These are phyloP conservation scores for Pararge aegeria DNA, from an alignment of 1,140 invertebrate species.

Conservation along the genomic window DNA sequence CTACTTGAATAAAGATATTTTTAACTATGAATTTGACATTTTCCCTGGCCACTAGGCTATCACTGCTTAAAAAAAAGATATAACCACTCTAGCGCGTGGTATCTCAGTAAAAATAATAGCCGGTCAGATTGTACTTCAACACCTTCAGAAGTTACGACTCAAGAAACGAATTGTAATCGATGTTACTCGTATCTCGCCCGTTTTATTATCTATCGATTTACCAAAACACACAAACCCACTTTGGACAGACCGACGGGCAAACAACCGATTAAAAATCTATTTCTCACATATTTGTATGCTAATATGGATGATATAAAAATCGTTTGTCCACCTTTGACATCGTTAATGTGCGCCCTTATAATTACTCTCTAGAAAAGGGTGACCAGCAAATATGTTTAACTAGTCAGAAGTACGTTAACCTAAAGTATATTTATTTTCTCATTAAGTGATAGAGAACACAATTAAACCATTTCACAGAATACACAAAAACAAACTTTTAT, in stretches of 20 bases:
- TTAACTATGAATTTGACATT: too few relatives aligned
- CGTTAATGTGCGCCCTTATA: conserved; percentile 42
- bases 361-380: conserved; percentile 48
- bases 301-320: conserved; percentile 41
- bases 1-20: too few relatives aligned
- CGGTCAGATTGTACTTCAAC: background rate
- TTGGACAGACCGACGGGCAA: conserved; percentile 14
- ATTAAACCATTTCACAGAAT: too few relatives aligned
- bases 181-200: conserved; percentile 20
- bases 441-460: too few relatives aligned
- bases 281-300: conserved; percentile 43
- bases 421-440: too few relatives aligned
- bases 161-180: conserved; percentile 18
- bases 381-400: background rate
- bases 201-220: conserved; percentile 24
- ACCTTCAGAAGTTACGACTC: conserved; percentile 7
- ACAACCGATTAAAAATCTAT: conserved; percentile 27
- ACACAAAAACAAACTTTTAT: too few relatives aligned
- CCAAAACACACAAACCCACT: conserved; percentile 29
- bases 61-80: too few relatives aligned
- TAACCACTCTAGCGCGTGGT: background rate
- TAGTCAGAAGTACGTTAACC: too few relatives aligned
- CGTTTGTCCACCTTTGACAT: conserved; percentile 31
- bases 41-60: too few relatives aligned
- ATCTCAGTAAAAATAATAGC: background rate